Evolutionary conservation across 2,113 vertebrate genomes (phyloP).

Genomic region (Mobula hypostoma): DNA sequence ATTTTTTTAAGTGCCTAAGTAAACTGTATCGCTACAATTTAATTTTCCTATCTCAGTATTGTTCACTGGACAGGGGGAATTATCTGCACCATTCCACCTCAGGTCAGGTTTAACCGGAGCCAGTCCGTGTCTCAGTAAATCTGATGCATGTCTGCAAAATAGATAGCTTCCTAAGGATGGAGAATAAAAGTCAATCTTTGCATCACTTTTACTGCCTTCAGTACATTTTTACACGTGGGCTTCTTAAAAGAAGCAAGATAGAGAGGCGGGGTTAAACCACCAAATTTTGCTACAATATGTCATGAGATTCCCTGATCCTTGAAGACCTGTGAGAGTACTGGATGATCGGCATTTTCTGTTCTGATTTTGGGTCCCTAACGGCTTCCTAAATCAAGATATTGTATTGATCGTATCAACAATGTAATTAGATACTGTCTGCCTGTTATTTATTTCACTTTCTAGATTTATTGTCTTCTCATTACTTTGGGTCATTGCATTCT

Average conservation of each 20-base stretch:
- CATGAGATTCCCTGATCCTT: too few species aligned
- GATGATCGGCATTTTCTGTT: background rate
- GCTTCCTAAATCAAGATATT: background rate
- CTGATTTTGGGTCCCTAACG: background rate
- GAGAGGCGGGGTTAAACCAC: background rate
- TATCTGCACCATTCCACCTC: background rate
- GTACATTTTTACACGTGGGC: background rate
- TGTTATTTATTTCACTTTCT: background rate
- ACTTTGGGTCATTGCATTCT: background rate
- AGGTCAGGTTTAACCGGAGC: background rate
- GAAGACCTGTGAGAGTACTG: background rate
- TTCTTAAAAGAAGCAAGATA: background rate
- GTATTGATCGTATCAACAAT: background rate
- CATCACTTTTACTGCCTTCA: background rate
- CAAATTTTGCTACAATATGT: background rate
- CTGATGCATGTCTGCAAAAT: background rate
- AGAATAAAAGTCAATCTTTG: background rate
- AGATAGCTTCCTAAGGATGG: background rate
- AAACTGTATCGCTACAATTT: background rate
- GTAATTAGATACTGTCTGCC: background rate
- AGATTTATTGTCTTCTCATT: background rate
- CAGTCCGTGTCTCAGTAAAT: slow-evolving; percentile 1
- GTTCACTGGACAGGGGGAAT: background rate
- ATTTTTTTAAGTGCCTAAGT: background rate
- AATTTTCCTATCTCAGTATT: background rate